Conservation (phyloP, 2,797 vertebrate genomes). For the Ceyx erithaca region DNA sequence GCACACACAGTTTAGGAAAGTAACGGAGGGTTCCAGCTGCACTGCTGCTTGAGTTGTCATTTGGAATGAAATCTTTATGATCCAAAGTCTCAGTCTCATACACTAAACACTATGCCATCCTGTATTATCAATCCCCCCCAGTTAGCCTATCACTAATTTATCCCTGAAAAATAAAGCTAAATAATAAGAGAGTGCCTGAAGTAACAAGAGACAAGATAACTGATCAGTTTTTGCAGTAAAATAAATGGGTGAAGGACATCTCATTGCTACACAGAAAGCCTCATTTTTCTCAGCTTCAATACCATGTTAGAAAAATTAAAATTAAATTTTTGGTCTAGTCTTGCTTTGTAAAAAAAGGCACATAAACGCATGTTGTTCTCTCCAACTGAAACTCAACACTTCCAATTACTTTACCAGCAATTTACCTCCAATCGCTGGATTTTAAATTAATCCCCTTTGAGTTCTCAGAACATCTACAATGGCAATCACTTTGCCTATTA, state of each 20-base stretch:
- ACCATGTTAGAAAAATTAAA: neutral
- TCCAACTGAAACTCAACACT: constrained; percentile 36
- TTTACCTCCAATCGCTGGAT: constrained; percentile 55
- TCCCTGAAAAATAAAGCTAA: neutral
- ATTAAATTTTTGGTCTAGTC: neutral
- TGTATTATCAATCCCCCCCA: accelerated
- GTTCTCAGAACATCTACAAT: constrained; percentile 52
- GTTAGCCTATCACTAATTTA: neutral
- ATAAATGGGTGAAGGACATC: neutral
- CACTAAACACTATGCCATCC: neutral
- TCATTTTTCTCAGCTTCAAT: neutral
- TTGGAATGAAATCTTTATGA: neutral
- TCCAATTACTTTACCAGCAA: constrained; percentile 60
- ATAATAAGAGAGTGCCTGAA: neutral
- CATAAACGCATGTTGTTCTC: neutral
- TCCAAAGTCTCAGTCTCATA: accelerated
- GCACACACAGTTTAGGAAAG: neutral
- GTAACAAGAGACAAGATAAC: neutral
- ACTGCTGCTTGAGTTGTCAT: neutral
- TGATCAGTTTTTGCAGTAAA: neutral
- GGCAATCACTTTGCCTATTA: constrained; percentile 53
- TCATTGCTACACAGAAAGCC: neutral
- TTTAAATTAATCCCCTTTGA: constrained; percentile 55
- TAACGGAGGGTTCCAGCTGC: neutral
- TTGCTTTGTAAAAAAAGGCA: neutral